These are phyloP conservation scores for Rana temporaria DNA, from an alignment of 2,113 vertebrate species.

Conservation along the genomic window DNA sequence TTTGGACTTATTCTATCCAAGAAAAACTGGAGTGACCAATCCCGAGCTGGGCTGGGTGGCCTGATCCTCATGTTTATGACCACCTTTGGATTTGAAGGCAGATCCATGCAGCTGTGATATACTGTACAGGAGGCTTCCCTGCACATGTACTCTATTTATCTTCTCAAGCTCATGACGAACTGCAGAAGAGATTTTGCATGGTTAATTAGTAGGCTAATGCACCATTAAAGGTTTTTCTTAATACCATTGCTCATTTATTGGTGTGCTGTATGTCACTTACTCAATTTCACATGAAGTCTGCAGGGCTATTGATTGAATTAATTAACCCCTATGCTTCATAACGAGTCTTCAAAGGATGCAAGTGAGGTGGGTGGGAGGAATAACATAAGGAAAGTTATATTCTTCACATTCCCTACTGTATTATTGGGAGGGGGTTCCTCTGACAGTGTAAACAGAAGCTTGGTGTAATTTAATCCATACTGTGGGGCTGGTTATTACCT, in stretches of 20 bases:
- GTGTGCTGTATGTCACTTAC: conserved; percentile 51
- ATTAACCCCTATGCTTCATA: conserved; percentile 45
- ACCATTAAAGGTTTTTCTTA: conserved; percentile 58
- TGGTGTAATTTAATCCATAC: conserved; percentile 22
- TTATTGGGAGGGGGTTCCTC: not conserved
- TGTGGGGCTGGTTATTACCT: conserved; percentile 12
- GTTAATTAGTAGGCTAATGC: conserved; percentile 56
- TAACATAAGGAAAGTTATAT: not conserved
- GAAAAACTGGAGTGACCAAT: too few relatives aligned
- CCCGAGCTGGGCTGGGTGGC: too few relatives aligned
- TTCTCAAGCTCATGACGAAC: conserved; percentile 29
- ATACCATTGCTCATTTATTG: conserved; percentile 58
- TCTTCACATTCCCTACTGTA: not conserved
- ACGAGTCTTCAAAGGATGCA: not conserved
- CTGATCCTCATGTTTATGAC: not conserved
- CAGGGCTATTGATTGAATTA: conserved; percentile 54
- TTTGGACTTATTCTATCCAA: too few relatives aligned
- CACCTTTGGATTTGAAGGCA: not conserved
- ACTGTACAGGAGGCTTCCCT: not conserved
- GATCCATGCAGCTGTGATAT: not conserved
- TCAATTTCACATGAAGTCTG: conserved; percentile 53
- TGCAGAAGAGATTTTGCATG: conserved; percentile 52
- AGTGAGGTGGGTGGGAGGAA: not conserved
- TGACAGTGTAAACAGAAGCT: conserved; percentile 17
- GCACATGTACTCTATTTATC: conserved; percentile 44